Percentiles rank a stretch among this genome's conserved stretches.
Conservation (phyloP, 2,797 vertebrate genomes). For the Scolopax rusticola region DNA sequence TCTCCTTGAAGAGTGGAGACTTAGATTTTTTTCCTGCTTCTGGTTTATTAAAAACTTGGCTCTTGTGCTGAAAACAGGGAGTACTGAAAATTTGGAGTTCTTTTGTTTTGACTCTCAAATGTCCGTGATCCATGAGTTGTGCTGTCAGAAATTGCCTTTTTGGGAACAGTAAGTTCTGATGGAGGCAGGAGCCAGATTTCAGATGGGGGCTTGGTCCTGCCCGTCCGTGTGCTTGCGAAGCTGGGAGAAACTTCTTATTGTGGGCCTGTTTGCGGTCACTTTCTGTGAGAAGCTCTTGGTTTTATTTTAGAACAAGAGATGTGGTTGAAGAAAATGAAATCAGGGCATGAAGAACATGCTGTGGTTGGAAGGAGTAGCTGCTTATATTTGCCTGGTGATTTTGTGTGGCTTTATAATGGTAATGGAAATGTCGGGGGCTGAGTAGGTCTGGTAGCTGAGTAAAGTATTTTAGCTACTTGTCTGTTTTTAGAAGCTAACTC, state of each 20-base stretch:
- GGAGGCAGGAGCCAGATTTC: background rate
- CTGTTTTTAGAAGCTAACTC: background rate
- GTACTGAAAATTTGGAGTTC: background rate
- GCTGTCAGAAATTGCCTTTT: background rate
- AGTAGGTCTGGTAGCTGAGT: background rate
- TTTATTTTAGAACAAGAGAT: background rate
- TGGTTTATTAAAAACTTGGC: background rate
- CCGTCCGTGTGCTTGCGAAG: rapidly evolving
- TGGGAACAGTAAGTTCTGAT: background rate
- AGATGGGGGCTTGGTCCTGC: background rate
- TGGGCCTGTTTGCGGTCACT: background rate
- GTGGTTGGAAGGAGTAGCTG: background rate
- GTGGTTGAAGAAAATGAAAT: background rate
- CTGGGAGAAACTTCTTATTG: background rate
- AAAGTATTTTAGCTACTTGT: background rate
- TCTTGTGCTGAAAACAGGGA: background rate
- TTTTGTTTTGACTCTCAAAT: background rate
- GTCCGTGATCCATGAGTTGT: background rate
- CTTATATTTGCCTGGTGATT: background rate
- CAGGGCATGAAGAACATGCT: background rate
- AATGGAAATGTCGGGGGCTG: background rate
- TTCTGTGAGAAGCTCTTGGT: background rate
- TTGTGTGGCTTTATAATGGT: background rate
- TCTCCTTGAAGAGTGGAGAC: background rate
- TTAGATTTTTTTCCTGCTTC: background rate